Percentiles rank a stretch among this genome's conserved stretches.
Evolutionary conservation across 2,888 invertebrate species (phyloP).

Genomic region (Lypha dubia): DNA sequence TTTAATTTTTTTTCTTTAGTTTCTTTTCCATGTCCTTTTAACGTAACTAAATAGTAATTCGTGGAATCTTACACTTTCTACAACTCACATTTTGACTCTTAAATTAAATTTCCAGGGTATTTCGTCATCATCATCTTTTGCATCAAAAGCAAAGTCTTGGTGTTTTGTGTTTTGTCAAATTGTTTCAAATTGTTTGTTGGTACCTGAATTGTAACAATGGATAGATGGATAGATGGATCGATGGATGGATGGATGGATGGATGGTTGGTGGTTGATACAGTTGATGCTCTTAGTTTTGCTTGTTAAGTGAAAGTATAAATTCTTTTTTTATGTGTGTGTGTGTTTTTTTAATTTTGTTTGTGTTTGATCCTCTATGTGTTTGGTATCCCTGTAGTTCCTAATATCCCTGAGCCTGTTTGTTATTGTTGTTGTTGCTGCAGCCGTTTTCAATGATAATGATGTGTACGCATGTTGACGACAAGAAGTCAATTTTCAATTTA

Average conservation of each 20-base stretch:
- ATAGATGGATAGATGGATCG: conserved; percentile 15
- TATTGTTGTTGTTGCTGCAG: conserved; percentile 29
- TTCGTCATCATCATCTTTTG: conserved; percentile 67
- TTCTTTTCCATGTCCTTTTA: conserved; percentile 55
- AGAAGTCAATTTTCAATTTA: conserved; percentile 82
- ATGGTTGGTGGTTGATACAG: conserved; percentile 35
- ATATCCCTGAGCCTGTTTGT: conserved; percentile 42
- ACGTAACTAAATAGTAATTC: conserved; percentile 56
- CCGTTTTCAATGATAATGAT: conserved; percentile 62
- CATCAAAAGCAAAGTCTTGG: conserved; percentile 29
- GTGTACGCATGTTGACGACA: conserved; percentile 76
- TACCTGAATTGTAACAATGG: conserved; percentile 63
- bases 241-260: background rate
- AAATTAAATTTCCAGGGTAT: conserved; percentile 69
- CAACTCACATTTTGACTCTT: conserved; percentile 65
- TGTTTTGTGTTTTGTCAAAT: conserved; percentile 3
- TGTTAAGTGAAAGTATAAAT: conserved; percentile 27
- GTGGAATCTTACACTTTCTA: conserved; percentile 67
- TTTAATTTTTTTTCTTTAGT: conserved; percentile 34
- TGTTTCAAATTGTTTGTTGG: conserved; percentile 45
- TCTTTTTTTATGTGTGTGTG: conserved; percentile 50
- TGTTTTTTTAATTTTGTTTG: too few relatives aligned
- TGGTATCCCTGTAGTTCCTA: conserved; percentile 9
- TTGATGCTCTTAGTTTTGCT: conserved; percentile 28
- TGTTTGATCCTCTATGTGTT: conserved; percentile 2